These are phyloP conservation scores for Amphibalanus amphitrite DNA, from an alignment of 1,140 invertebrate genomes.

Conservation along the genomic window DNA sequence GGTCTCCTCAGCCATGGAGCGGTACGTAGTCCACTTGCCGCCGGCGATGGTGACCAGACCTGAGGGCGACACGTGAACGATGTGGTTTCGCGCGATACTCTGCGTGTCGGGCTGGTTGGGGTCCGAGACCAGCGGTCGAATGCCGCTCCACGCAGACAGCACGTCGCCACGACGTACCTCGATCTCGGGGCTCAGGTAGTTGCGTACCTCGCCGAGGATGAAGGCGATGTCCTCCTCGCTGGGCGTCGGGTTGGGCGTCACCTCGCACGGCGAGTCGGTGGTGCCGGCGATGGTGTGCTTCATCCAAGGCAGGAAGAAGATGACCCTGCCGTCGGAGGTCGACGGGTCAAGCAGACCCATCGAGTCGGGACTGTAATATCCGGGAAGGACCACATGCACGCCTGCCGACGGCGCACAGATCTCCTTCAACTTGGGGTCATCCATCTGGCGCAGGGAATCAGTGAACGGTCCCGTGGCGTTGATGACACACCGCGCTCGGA, in stretches of 20 bases:
- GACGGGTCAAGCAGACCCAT: conserved; percentile 96
- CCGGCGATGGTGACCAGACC: conserved; percentile 94
- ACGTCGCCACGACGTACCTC: conserved; percentile 94
- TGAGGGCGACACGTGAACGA: conserved; percentile 79
- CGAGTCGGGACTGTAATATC: conserved; percentile 90
- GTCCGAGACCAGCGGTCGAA: conserved; percentile 89
- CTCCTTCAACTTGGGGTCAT: conserved; percentile 52
- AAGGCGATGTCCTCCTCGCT: conserved; percentile 97
- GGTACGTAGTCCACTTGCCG: conserved; percentile 98
- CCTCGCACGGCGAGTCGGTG: conserved; percentile 82
- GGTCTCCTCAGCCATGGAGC: conserved; percentile 92
- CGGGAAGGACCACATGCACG: conserved; percentile 95
- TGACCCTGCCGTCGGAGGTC: conserved; percentile 82
- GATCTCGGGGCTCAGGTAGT: conserved; percentile 89
- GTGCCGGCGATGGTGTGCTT: conserved; percentile 86
- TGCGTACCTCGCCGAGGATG: conserved; percentile 91
- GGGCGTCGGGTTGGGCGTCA: conserved; percentile 83
- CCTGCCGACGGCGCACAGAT: conserved; percentile 94
- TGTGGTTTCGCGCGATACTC: conserved; percentile 93
- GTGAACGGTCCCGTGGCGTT: conserved; percentile 99
- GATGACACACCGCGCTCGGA: conserved; percentile 86
- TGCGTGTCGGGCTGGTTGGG: conserved; percentile 93
- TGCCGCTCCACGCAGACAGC: conserved; percentile 93
- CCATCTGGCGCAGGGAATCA: conserved; percentile 89
- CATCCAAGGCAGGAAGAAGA: conserved; percentile 46